Evolutionary conservation across 2,797 vertebrate genomes (phyloP).

Genomic region (Moxostoma hubbsi): DNA sequence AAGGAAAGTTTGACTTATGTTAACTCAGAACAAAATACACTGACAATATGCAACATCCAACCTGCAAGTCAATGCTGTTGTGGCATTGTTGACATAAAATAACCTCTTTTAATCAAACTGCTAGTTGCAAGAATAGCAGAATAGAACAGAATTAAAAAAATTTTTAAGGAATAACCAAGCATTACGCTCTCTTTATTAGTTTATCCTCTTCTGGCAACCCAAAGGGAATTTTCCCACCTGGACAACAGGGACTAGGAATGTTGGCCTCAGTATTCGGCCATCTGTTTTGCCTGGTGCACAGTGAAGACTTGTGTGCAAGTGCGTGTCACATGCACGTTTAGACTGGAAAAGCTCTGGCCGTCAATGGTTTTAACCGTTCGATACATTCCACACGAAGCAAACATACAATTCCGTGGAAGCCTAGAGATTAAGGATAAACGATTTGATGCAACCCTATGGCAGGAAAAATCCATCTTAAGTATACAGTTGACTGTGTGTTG

Average conservation of each 20-base stretch:
- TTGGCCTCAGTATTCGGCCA: conserved; percentile 73
- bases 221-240: conserved; percentile 76
- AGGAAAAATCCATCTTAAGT: conserved; percentile 22
- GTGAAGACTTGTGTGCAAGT: conserved; percentile 30
- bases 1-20: too few species aligned
- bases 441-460: conserved; percentile 11
- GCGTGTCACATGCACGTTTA: conserved; percentile 54
- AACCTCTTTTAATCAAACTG: too few species aligned
- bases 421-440: background rate
- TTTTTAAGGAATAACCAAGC: conserved; percentile 76
- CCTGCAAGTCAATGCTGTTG: too few species aligned
- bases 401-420: conserved; percentile 2
- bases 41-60: too few species aligned
- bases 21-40: too few species aligned
- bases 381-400: conserved; percentile 45
- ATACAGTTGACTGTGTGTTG: background rate
- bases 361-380: conserved; percentile 33
- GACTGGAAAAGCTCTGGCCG: conserved; percentile 30
- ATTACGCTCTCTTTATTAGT: conserved; percentile 61
- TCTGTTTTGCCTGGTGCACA: conserved; percentile 74
- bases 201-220: conserved; percentile 69
- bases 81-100: too few species aligned
- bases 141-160: too few species aligned
- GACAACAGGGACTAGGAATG: conserved; percentile 75
- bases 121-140: too few species aligned